Conservation (phyloP, 35 echinoderm and acorn worm genomes). For the Holothuria glaberrima region DNA sequence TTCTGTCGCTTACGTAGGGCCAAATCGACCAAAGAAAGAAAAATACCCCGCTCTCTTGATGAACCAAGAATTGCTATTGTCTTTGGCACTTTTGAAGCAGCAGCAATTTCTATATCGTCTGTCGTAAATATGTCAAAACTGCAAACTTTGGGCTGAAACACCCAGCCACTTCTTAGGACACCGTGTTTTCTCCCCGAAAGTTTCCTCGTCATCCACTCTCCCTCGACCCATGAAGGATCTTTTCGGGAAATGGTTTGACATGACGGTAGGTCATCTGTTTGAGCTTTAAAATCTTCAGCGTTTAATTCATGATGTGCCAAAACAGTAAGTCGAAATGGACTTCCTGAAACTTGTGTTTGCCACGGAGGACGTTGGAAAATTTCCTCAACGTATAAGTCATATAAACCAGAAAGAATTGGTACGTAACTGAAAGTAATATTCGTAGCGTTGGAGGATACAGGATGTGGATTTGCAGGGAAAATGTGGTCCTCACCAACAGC, state of each 20-base stretch:
- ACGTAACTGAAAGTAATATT: neutral
- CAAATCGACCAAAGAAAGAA: neutral
- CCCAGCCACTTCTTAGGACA: neutral
- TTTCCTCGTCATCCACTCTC: neutral
- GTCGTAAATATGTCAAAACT: too few species aligned
- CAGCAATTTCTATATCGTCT: neutral
- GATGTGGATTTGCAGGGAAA: neutral
- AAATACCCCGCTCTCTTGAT: neutral
- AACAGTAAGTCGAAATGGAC: neutral
- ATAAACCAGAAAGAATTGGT: neutral
- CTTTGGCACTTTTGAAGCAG: neutral
- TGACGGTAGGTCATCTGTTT: neutral
- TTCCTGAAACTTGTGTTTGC: neutral
- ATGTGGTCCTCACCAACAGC: neutral
- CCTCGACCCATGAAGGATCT: neutral
- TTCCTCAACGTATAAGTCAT: neutral
- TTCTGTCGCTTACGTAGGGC: neutral
- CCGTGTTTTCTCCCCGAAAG: neutral
- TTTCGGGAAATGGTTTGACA: neutral
- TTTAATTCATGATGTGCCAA: neutral
- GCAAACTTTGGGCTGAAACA: too few species aligned
- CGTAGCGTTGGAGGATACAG: neutral
- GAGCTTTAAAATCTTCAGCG: neutral
- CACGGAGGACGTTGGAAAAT: neutral
- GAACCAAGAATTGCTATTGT: constrained; percentile 22